Evolutionary conservation across 1,140 invertebrate species (phyloP), one percentile per base, ranked within the genome.

Genomic region (Cydia splendana): DNA sequence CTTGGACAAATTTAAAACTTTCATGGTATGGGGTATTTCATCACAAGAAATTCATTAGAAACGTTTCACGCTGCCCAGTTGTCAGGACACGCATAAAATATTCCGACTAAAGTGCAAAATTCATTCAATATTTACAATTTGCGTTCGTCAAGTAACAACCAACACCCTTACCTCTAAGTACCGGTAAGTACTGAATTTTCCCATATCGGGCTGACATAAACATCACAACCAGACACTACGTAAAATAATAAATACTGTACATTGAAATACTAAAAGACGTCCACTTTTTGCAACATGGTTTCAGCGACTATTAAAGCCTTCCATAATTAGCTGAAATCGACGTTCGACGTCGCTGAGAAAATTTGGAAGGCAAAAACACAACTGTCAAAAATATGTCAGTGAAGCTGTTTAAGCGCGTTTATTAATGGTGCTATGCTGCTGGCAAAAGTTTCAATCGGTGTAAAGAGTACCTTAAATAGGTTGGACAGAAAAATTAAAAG

Each of bases 141-240:
- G 45, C 48, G 45, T 75, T 75, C 45, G 7, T 69, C 5, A 18
- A 18, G 67, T n/a, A 67, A 51, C 24, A 75, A 76, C n/a, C 45
- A 74, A 62, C 75, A 77, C 62, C 79, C 88, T 84, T 80, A 94
- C 93, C 92, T 93, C 91, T 90, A 94, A 91, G 88, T 94, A 94
- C 84, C 91, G 92, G 89, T 94, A 94, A 77, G 90, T 93, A 82
- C 87, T 93, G 88, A 92, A 94, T 87, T 93, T 93, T 90, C 93
- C 93, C 93, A 94, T 94, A 85, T 81, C 85, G 86, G 80, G 76
- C 79, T 86, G 88, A 87, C 85, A 86, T 87, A 85, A 87, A 88
- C 89, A 92, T 93, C 89, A 93, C 89, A 92, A 91, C 87, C 86
- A 81, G 75, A 81, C 24, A 79, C 38, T 75, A 75, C n/a, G 69